These are phyloP conservation scores for Pedionomus torquatus DNA, from an alignment of 2,113 vertebrate species.

Conservation along the genomic window DNA sequence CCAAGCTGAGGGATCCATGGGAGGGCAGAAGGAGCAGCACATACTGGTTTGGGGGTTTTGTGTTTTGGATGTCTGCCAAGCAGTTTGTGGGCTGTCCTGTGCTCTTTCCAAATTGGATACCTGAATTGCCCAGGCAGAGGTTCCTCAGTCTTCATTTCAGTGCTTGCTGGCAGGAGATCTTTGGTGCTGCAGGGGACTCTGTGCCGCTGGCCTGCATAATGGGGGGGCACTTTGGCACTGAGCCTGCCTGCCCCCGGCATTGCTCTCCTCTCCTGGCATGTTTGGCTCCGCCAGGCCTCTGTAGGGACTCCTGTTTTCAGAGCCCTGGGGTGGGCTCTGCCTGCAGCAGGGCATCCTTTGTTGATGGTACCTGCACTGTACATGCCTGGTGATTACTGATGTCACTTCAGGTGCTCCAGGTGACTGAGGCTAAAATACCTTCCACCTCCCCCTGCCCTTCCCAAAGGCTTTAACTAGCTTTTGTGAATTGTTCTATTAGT, in stretches of 20 bases:
- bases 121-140: background rate
- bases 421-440: background rate
- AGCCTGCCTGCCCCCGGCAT: background rate
- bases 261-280: fast-evolving
- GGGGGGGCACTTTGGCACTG: fast-evolving
- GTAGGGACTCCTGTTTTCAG: background rate
- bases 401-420: fast-evolving
- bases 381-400: background rate
- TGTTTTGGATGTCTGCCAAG: background rate
- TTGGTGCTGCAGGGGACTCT: fast-evolving
- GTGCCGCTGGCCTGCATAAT: background rate
- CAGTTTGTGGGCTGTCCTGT: background rate
- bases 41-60: background rate
- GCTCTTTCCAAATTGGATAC: background rate
- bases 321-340: background rate
- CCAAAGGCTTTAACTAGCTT: background rate
- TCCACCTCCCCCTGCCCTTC: too few species aligned
- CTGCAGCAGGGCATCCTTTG: background rate
- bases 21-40: background rate
- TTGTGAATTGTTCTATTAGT: background rate
- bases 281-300: background rate
- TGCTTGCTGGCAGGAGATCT: background rate
- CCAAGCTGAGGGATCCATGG: background rate
- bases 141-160: fast-evolving
- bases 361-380: background rate